phyloP scores from a whole-genome alignment of 1,140 invertebrate genomes.

The Lasaia peninsularis region DNA sequence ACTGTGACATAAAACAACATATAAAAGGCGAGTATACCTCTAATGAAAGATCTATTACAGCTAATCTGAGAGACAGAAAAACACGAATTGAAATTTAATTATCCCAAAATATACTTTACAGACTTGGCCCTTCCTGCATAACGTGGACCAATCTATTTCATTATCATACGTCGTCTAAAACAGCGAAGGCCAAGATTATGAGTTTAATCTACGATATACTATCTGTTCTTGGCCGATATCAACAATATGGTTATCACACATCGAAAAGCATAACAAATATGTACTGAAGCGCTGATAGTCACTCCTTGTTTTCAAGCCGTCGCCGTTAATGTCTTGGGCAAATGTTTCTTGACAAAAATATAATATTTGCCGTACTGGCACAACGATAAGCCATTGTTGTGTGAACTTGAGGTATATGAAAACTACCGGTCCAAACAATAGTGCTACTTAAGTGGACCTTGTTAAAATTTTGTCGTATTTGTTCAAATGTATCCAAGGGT shows the following conservation, averaged over 20 bases:
- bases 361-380: slow-evolving; percentile 1
- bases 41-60: too few species aligned
- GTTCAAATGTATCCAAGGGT: not conserved
- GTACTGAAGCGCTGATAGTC: not conserved
- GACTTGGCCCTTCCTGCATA: too few species aligned
- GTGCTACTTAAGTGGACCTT: slow-evolving; percentile 9
- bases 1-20: too few species aligned
- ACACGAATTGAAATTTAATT: too few species aligned
- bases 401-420: slow-evolving; percentile 3
- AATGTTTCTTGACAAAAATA: not conserved
- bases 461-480: slow-evolving; percentile 10
- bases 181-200: too few species aligned
- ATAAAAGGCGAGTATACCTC: too few species aligned
- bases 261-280: slow-evolving; percentile 1
- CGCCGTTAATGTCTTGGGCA: slow-evolving; percentile 3
- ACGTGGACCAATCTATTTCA: too few species aligned
- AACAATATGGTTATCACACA: not conserved
- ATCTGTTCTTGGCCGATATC: too few species aligned
- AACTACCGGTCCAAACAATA: slow-evolving; percentile 4
- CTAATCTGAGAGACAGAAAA: too few species aligned
- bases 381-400: slow-evolving; percentile 1
- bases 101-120: too few species aligned
- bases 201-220: too few species aligned
- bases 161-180: too few species aligned
- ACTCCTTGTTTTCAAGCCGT: not conserved